phyloP scores from a whole-genome alignment of 2,888 invertebrate genomes.

The Gnatocerus cornutus region DNA sequence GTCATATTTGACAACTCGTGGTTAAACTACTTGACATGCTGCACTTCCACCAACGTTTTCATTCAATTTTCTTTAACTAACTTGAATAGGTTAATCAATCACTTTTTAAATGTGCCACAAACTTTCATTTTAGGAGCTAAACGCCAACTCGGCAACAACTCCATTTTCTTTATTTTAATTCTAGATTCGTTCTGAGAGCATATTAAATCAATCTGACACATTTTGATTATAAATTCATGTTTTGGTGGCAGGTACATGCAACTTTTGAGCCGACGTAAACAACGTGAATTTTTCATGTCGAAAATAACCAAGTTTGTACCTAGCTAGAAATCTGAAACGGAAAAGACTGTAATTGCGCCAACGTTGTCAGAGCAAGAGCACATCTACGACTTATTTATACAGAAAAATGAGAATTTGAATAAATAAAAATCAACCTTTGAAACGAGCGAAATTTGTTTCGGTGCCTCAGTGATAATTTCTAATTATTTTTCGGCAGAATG shows the following conservation, averaged over 20 bases:
- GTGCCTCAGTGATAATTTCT: too few relatives aligned
- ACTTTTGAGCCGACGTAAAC: slow-evolving; percentile 15
- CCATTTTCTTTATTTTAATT: slow-evolving; percentile 25
- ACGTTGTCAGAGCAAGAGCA: too few relatives aligned
- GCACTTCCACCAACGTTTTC: slow-evolving; percentile 39
- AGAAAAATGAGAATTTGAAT: too few relatives aligned
- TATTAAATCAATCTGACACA: slow-evolving; percentile 38
- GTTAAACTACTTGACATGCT: slow-evolving; percentile 46
- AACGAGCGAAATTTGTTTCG: too few relatives aligned
- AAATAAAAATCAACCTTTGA: too few relatives aligned
- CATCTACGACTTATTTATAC: too few relatives aligned
- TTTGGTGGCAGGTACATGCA: slow-evolving; percentile 9
- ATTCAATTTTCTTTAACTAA: slow-evolving; percentile 47
- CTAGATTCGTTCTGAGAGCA: slow-evolving; percentile 5
- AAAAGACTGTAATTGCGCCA: too few relatives aligned
- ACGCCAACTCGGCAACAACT: slow-evolving; percentile 25
- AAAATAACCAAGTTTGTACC: too few relatives aligned
- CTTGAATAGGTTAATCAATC: slow-evolving; percentile 42
- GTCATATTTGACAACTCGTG: slow-evolving; percentile 48
- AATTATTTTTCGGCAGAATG: too few relatives aligned
- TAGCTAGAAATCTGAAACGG: too few relatives aligned
- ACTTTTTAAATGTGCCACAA: slow-evolving; percentile 41
- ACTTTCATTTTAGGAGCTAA: slow-evolving; percentile 19
- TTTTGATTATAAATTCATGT: slow-evolving; percentile 42
- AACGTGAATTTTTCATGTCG: slow-evolving; percentile 28